Evolutionary conservation across 92 coral and sea anemone genomes (phyloP), one percentile per base, ranked within the genome.

Genomic region (Galaxea fascicularis): DNA sequence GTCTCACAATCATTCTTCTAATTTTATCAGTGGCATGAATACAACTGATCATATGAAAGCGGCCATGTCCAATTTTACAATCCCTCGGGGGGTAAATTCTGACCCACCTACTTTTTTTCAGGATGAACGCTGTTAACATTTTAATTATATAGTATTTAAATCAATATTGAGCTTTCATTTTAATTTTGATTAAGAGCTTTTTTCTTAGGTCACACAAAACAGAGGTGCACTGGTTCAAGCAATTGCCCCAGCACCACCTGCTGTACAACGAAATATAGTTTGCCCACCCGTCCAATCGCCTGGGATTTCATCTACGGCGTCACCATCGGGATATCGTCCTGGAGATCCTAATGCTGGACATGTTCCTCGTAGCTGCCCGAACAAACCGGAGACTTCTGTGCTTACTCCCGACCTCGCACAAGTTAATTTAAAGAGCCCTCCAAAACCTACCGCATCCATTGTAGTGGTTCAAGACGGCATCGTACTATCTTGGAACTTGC

Each of bases 401-500:
- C 47, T 9, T 1, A 67, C 51, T 47, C 16, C 20, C 25, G 74
- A 31, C 65, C 21, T n/a, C 11, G 4, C 52, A 29, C 31, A 30
- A 11, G 15, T 44, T 17, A 52, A 26, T 21, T 65, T 79, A 29
- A 65, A 39, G 65, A 51, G 87, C 3, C 99, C 94, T 25, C 99
- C 99, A 4, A 91, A 93, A 44, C 99, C 99, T 8, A 87, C 89
- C 0, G 99, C 95, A 21, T 94, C 98, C 10, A 97, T 97, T 49
- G 94, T 96, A 44, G 92, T 92, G 10, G 93, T 93, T 44, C 82
- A 93, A 71, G 91, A 89, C 67, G 98, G 98, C 0, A 97, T 97
- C 30, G 99, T 97, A 16, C 73, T 97, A 25, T 97, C 99, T 0
- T 97, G 99, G 99, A 94, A 93, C 70, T 93, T 97, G 91, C 64